Percentiles rank a stretch among this genome's conserved stretches.
Conservation (phyloP, 1,140 invertebrate species). For the Glossosoma conforme region DNA sequence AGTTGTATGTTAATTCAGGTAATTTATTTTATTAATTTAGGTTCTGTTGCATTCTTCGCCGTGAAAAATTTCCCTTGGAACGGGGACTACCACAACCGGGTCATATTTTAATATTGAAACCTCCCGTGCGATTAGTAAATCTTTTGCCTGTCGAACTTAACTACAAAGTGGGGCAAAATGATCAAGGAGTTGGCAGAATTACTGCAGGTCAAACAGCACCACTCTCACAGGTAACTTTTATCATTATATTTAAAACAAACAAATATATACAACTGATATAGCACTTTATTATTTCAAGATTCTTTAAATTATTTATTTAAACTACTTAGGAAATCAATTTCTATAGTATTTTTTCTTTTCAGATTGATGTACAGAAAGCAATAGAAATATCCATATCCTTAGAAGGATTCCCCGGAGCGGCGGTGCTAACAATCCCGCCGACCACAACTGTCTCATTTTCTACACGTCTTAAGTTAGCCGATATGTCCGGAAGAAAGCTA, state of each 20-base stretch:
- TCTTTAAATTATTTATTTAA: constrained; percentile 5
- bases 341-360: constrained; percentile 30
- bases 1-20: too few species aligned
- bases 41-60: constrained; percentile 72
- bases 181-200: constrained; percentile 24
- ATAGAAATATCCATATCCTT: constrained; percentile 69
- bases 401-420: constrained; percentile 76
- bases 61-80: constrained; percentile 76
- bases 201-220: constrained; percentile 38
- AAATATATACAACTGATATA: not conserved
- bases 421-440: constrained; percentile 53
- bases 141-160: constrained; percentile 69
- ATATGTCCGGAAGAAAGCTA: constrained; percentile 65
- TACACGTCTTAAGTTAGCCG: constrained; percentile 52
- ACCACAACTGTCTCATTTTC: constrained; percentile 43
- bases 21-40: constrained; percentile 45
- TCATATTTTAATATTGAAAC: constrained; percentile 78
- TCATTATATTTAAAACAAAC: not conserved
- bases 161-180: constrained; percentile 48
- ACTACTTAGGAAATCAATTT: not conserved
- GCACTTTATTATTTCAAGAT: not conserved
- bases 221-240: constrained; percentile 30
- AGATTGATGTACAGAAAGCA: constrained; percentile 65
- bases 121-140: constrained; percentile 77
- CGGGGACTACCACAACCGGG: constrained; percentile 61